Base-by-base conservation (phyloP, 1,140 invertebrate genomes). In the Pachypeltis micranthus region DNA sequence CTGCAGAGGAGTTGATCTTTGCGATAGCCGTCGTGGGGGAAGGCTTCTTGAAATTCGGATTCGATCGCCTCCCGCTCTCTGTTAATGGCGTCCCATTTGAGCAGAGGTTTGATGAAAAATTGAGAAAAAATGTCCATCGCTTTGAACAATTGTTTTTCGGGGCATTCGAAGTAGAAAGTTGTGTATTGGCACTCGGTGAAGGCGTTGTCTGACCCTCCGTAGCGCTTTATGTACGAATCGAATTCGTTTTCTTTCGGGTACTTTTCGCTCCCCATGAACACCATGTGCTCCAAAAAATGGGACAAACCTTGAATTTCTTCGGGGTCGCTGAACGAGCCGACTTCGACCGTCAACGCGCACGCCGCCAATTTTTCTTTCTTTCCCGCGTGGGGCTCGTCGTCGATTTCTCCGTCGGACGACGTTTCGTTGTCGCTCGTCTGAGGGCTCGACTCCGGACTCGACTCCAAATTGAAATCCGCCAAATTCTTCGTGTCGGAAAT, bases 201-300 rank as follows among this genome's bases (percentile, higher is more conserved):
- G 23, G 80, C 80, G 70, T 82, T 81, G 26, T 70, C 70, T 56
- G 69, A 71, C 16, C 80, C 80, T n/a, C 77, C 76, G 70, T 76
- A 73, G 63, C 72, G 67, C 19, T 66, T 62, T 12, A 81, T 64
- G 66, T 74, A 80, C 16, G 72, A 69, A 70, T 80, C 77, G 67
- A 81, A 78, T 34, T 71, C 74, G 72, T 81, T 81, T 67, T 81
- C 80, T 62, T 71, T 68, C 3, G 79, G 78, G 70, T 77, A 82
- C 66, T 79, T 80, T 61, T 78, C 72, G 62, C 78, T 81, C n/a
- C 82, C 82, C 68, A 84, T 76, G 31, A 95, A 96, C 3, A 96
- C 84, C 91, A 96, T 95, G 72, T 97, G 93, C 73, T 97, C 93
- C 56, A 94, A 81, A 75, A 96, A 95, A 75, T 97, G 93, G 1